phyloP scores from a whole-genome alignment of 2,113 vertebrate genomes.

The Pterocles orientalis region DNA sequence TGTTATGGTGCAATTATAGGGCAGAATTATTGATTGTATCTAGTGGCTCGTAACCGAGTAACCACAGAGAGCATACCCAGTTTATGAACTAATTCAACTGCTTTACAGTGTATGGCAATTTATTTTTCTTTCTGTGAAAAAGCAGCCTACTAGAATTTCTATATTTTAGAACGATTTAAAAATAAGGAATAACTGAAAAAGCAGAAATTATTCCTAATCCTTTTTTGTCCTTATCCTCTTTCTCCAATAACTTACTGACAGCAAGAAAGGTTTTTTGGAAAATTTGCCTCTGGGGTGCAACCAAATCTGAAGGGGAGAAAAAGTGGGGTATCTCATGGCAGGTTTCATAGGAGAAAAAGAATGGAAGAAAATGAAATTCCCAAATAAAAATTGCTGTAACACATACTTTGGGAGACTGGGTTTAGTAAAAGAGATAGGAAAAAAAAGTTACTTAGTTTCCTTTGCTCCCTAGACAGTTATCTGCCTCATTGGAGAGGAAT shows the following conservation, averaged over 20 bases:
- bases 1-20: background rate
- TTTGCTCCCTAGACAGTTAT: background rate
- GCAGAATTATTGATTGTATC: constrained; percentile 43
- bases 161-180: background rate
- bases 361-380: background rate
- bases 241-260: background rate
- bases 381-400: background rate
- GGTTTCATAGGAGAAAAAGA: background rate
- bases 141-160: background rate
- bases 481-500: background rate
- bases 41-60: background rate
- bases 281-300: background rate
- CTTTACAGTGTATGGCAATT: background rate
- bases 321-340: background rate
- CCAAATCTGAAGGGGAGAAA: background rate
- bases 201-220: background rate
- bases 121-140: background rate
- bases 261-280: background rate
- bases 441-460: background rate
- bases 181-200: background rate
- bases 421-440: background rate
- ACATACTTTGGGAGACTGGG: background rate
- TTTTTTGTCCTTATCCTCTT: background rate
- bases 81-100: constrained; percentile 43
- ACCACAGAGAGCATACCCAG: background rate